These are phyloP conservation scores for Eurystomus gularis DNA, from an alignment of 2,113 vertebrate species.

Conservation along the genomic window DNA sequence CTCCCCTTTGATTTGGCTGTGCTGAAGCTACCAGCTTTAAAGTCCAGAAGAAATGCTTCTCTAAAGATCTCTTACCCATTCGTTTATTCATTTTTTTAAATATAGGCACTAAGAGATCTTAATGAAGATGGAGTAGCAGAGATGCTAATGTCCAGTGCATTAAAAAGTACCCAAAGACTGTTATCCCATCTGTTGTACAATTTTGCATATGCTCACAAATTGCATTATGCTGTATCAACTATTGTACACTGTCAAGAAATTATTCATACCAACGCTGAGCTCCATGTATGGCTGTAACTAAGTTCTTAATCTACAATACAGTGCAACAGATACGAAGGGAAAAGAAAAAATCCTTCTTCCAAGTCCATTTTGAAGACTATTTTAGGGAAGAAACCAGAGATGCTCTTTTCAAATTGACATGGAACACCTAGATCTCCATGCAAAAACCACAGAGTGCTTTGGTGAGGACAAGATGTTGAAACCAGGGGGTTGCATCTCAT, in stretches of 20 bases:
- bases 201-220: background rate
- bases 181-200: background rate
- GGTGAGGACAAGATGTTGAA: background rate
- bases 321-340: background rate
- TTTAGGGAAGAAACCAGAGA: background rate
- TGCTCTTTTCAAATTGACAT: background rate
- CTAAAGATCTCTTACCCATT: background rate
- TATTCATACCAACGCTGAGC: background rate
- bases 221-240: background rate
- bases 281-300: background rate
- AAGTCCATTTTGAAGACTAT: background rate
- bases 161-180: background rate
- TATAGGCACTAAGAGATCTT: background rate
- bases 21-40: background rate
- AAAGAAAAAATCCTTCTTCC: background rate
- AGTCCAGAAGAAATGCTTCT: background rate
- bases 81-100: background rate
- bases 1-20: conserved; percentile 5
- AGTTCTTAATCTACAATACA: background rate
- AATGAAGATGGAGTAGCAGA: background rate
- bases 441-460: background rate
- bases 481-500: background rate
- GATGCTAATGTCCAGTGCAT: background rate
- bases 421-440: background rate
- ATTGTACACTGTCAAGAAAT: background rate